Evolutionary conservation across 2,888 invertebrate species (phyloP).

Genomic region (Spatulosminthurus flaviceps): DNA sequence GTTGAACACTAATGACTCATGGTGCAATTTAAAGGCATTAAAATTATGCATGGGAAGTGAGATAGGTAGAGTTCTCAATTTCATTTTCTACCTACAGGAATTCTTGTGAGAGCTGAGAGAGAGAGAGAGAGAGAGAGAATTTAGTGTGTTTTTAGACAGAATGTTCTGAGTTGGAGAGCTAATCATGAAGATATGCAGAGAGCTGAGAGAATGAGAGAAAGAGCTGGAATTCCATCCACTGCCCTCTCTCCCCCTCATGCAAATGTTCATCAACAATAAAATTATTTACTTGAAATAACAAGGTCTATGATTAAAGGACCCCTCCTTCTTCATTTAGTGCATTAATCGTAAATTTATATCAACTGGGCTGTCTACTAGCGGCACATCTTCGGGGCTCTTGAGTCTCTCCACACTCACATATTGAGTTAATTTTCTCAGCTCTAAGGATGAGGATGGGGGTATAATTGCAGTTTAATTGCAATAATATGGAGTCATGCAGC

Average conservation of each 20-base stretch:
- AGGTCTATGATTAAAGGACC: slow-evolving; percentile 45
- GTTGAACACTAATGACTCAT: slow-evolving; percentile 23
- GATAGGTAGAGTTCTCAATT: background rate
- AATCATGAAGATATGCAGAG: background rate
- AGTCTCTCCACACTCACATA: background rate
- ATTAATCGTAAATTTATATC: slow-evolving; percentile 47
- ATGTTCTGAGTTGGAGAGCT: background rate
- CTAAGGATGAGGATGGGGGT: slow-evolving; percentile 37
- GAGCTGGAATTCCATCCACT: slow-evolving; percentile 7
- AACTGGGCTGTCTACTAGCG: slow-evolving; percentile 28
- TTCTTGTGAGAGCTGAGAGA: background rate
- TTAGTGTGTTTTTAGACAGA: background rate
- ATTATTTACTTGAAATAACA: slow-evolving; percentile 47
- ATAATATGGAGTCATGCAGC: slow-evolving; percentile 49
- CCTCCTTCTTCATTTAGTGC: slow-evolving; percentile 46
- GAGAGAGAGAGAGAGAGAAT: background rate
- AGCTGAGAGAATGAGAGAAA: background rate
- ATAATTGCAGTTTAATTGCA: slow-evolving; percentile 52
- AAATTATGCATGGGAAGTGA: slow-evolving; percentile 2
- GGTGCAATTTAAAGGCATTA: slow-evolving; percentile 2
- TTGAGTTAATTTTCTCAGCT: slow-evolving; percentile 16
- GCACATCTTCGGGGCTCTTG: slow-evolving; percentile 18
- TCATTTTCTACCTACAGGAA: background rate
- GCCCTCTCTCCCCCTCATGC: slow-evolving; percentile 22
- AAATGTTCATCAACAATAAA: slow-evolving; percentile 46